Conservation (phyloP, 1,140 invertebrate species). For the Drosophila bocqueti region DNA sequence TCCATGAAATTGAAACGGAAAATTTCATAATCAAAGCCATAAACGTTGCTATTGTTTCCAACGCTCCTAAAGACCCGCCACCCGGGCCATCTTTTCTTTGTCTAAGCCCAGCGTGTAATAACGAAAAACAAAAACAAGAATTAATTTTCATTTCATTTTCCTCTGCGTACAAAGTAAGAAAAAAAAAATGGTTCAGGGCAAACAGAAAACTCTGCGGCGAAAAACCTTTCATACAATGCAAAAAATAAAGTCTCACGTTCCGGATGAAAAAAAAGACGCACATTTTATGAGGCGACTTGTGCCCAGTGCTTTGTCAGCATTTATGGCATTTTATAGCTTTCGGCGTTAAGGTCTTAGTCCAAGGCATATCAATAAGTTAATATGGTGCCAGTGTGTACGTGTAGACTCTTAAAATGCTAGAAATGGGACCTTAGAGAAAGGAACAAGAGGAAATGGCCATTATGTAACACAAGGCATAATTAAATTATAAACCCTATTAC, state of each 20-base stretch:
- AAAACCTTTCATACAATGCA: conserved; percentile 20
- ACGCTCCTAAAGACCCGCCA: conserved; percentile 8
- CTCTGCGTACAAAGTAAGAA: conserved; percentile 38
- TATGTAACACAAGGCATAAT: background rate
- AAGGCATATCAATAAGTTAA: conserved; percentile 50
- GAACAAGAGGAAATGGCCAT: background rate
- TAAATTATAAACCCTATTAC: conserved; percentile 1
- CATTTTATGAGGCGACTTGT: conserved; percentile 58
- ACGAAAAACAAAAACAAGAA: conserved; percentile 51
- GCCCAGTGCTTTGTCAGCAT: conserved; percentile 63
- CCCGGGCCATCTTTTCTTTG: conserved; percentile 21
- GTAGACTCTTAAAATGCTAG: conserved; percentile 3
- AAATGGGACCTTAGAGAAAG: background rate
- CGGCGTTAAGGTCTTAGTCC: conserved; percentile 37
- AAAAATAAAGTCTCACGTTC: conserved; percentile 62
- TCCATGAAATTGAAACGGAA: conserved; percentile 65
- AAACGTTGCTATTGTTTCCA: conserved; percentile 65
- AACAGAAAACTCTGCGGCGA: conserved; percentile 23
- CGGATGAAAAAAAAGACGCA: conserved; percentile 19
- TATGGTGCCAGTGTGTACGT: conserved; percentile 3
- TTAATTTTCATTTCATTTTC: conserved; percentile 61
- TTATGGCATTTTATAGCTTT: conserved; percentile 51
- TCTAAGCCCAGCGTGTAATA: conserved; percentile 30
- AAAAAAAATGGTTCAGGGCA: background rate
- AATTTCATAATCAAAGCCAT: conserved; percentile 75